Evolutionary conservation across 1,140 invertebrate genomes (phyloP).

Genomic region (Heterodera schachtii): DNA sequence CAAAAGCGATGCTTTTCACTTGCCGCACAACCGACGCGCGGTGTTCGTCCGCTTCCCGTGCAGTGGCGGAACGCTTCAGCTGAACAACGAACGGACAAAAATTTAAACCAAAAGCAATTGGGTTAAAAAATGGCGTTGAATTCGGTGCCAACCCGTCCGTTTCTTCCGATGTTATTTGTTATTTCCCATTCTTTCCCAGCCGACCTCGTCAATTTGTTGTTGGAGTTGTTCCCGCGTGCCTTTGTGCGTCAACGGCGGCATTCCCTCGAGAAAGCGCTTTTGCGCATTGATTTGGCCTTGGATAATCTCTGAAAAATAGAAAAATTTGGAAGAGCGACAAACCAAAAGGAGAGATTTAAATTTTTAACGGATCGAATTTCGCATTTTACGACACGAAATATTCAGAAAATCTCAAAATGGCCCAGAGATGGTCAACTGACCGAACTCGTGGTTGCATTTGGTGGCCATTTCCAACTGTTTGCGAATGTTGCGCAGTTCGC

Average conservation of each 20-base stretch:
- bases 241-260: not conserved
- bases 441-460: constrained; percentile 32
- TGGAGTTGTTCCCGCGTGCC: constrained; percentile 20
- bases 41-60: constrained; percentile 34
- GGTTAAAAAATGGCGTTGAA: too few species aligned
- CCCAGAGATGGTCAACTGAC: constrained; percentile 3
- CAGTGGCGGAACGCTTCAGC: constrained; percentile 26
- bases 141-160: too few species aligned
- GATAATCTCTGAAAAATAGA: constrained; percentile 15
- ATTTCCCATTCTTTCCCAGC: not conserved
- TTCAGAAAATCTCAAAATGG: too few species aligned
- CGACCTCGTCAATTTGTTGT: constrained; percentile 2
- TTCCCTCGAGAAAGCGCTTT: constrained; percentile 6
- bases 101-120: not conserved
- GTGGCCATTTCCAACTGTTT: constrained; percentile 29
- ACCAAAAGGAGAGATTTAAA: too few species aligned
- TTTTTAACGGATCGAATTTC: too few species aligned
- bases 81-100: constrained; percentile 9
- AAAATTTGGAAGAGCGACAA: not conserved
- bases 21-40: constrained; percentile 11
- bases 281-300: constrained; percentile 30
- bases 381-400: too few species aligned
- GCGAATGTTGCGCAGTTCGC: constrained; percentile 15
- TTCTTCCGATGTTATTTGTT: too few species aligned
- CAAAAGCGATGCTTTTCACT: not conserved